Evolutionary conservation across 2,113 vertebrate species (phyloP).

Genomic region (Notarius lentiginosus): DNA sequence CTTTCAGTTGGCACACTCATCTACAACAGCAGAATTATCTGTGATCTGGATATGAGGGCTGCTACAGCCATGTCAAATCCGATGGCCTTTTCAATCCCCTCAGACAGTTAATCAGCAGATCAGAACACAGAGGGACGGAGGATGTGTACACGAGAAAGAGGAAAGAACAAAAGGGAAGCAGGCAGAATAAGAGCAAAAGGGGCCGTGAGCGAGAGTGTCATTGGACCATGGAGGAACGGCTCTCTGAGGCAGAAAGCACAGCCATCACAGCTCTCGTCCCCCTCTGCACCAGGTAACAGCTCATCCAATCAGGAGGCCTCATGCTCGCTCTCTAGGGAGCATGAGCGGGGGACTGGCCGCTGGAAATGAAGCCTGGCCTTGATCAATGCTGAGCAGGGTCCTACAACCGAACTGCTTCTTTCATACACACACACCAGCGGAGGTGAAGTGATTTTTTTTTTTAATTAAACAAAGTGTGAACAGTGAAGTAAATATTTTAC

Average conservation of each 20-base stretch:
- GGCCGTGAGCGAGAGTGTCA: not conserved
- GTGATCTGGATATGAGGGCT: not conserved
- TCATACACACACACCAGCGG: not conserved
- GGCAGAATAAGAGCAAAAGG: not conserved
- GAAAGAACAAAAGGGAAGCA: not conserved
- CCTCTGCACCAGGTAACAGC: constrained; percentile 48
- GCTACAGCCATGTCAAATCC: constrained; percentile 9
- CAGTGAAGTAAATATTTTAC: not conserved
- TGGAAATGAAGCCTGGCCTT: constrained; percentile 3
- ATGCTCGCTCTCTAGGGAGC: not conserved
- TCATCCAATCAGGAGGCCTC: constrained; percentile 40
- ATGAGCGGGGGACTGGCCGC: constrained; percentile 12
- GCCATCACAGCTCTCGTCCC: constrained; percentile 9
- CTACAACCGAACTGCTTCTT: not conserved
- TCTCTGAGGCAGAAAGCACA: constrained; percentile 3
- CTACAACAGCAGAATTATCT: constrained; percentile 1
- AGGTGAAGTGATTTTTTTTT: not conserved
- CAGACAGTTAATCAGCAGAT: constrained; percentile 32
- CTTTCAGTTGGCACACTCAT: no score
- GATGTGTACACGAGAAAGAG: not conserved
- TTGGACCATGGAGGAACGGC: constrained; percentile 18
- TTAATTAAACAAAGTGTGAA: no score
- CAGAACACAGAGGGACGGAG: not conserved
- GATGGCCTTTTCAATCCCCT: constrained; percentile 27
- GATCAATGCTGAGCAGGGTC: not conserved